Evolutionary conservation across 2,797 vertebrate genomes (phyloP).

Genomic region (Gallinago stenura): DNA sequence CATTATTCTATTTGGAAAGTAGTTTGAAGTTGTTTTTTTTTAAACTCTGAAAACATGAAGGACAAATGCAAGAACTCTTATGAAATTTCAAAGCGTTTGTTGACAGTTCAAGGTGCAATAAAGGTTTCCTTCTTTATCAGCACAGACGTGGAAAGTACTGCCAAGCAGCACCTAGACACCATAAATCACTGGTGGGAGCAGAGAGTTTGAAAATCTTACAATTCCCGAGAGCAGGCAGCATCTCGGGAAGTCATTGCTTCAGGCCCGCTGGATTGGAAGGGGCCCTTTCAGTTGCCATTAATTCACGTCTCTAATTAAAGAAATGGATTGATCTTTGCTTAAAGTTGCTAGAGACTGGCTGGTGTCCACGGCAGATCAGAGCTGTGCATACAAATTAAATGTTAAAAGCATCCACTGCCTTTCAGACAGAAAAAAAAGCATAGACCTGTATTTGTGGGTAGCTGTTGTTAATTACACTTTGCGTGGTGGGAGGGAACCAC

Average conservation of each 20-base stretch:
- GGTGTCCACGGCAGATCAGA: background rate
- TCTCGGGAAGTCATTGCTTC: background rate
- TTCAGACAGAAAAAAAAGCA: background rate
- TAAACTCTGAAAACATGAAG: background rate
- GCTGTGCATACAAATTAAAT: background rate
- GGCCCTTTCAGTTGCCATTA: background rate
- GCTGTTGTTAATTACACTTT: background rate
- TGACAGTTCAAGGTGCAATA: background rate
- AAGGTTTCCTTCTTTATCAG: constrained; percentile 27
- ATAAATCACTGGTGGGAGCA: constrained; percentile 28
- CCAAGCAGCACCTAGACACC: background rate
- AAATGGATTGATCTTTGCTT: background rate
- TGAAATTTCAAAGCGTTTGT: background rate
- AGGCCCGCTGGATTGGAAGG: background rate
- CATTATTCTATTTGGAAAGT: background rate
- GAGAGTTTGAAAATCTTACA: background rate
- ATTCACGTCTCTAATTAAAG: constrained; percentile 23
- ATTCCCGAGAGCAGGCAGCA: background rate
- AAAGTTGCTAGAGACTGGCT: background rate
- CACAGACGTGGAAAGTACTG: background rate
- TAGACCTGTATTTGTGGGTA: background rate
- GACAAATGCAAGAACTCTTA: background rate
- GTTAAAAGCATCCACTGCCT: background rate
- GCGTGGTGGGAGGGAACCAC: background rate
- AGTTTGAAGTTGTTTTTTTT: background rate